These are phyloP conservation scores for Nemotelus nigrinus DNA, from an alignment of 2,888 invertebrate species.

Conservation along the genomic window DNA sequence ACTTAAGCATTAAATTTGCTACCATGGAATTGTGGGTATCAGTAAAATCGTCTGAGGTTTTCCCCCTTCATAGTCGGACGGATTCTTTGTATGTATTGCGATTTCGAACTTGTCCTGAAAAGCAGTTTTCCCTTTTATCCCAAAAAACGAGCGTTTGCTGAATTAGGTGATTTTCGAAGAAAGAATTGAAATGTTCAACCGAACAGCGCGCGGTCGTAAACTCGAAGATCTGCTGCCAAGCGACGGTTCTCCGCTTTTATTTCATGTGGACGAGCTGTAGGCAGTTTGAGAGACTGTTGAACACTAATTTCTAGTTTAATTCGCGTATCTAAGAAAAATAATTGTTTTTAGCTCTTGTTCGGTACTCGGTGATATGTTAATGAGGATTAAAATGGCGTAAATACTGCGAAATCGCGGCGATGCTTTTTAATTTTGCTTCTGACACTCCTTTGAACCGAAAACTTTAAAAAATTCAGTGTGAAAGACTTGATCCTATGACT, in stretches of 20 bases:
- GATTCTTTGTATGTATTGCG: conserved; percentile 11
- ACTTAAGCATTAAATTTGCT: no score
- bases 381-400: no score
- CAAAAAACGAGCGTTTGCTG: neutral
- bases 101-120: conserved; percentile 21
- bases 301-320: neutral
- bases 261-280: neutral
- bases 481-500: no score
- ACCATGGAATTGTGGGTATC: no score
- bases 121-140: conserved; percentile 24
- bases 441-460: no score
- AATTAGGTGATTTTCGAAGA: conserved; percentile 24
- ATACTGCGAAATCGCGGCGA: no score
- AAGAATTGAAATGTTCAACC: conserved; percentile 10
- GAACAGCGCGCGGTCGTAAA: neutral
- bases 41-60: no score
- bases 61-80: no score
- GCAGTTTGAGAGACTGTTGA: neutral
- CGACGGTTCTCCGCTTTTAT: neutral
- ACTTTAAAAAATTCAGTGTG: no score
- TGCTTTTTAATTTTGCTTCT: no score
- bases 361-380: no score
- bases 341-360: no score
- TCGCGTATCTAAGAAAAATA: neutral
- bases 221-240: neutral